These are phyloP conservation scores for Agapornis roseicollis DNA, from an alignment of 2,113 vertebrate genomes.

Conservation along the genomic window DNA sequence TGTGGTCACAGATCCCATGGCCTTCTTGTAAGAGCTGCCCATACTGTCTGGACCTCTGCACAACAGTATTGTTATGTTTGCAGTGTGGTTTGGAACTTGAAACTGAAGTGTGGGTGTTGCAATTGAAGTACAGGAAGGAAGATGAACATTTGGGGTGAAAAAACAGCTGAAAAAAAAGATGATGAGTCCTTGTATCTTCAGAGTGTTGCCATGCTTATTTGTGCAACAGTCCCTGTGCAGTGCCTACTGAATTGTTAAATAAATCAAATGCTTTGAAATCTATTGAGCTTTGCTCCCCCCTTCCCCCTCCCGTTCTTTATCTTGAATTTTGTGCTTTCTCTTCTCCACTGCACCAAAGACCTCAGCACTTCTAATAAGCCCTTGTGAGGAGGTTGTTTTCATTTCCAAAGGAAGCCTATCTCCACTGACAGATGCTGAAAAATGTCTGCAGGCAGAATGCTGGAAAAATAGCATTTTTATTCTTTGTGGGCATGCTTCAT, in stretches of 20 bases:
- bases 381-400: neutral
- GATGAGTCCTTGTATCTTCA: neutral
- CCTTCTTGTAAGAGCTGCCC: too few relatives aligned
- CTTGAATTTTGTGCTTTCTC: neutral
- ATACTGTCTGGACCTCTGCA: neutral
- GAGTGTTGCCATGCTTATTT: neutral
- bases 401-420: neutral
- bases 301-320: neutral
- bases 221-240: neutral
- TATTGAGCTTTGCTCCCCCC: neutral
- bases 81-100: neutral
- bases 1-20: neutral
- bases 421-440: conserved; percentile 1
- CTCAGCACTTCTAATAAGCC: neutral
- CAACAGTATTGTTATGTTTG: fast-evolving
- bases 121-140: neutral
- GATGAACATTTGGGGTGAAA: neutral
- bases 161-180: neutral
- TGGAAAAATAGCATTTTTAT: neutral
- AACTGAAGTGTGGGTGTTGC: neutral
- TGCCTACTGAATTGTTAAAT: neutral
- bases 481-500: neutral
- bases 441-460: conserved; percentile 18
- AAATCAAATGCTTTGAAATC: neutral
- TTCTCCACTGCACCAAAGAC: neutral